Base-by-base conservation (phyloP, 1,140 invertebrate genomes). In the Lepidurus couesii region DNA sequence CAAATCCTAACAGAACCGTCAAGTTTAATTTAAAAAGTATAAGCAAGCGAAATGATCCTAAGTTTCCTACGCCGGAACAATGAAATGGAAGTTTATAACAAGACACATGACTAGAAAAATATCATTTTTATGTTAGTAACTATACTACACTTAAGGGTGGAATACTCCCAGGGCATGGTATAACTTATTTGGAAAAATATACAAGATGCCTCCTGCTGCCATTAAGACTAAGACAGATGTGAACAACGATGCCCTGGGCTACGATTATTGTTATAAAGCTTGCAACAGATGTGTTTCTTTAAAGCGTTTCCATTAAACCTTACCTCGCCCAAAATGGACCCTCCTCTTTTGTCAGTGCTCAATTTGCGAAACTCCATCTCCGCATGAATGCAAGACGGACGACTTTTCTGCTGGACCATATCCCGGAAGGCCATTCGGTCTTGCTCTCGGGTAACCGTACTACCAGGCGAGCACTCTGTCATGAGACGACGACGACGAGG, bases 241-340 rank as follows among this genome's bases (percentile, higher is more conserved):
- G 53, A 65, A 65, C 16, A 16, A 21, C 16, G 53, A 65, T 65
- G 8, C 13, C 16, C 53, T 65, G 53, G 8, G 21, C 53, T 21
- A 65, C 1, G 6, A 65, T 16, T 16, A 21, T 65, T 5, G 21
- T 65, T 1, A 21, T 65, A 65, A 65, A 65, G 16, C 53, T 13
- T 65, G 53, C n/a, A 21, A 21, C 53, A 65, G 13, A 9, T 21
- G 53, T 65, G 2, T n/a, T n/a, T 7, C 4, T n/a, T n/a, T n/a
- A 65, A 65, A 13, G 6, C 53, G 21, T 4, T 65, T 65, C 9
- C 5, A n/a, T 9, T 16, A 65, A 11, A 77, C 77, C 34, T 81
- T 81, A 87, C 87, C 84, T 86, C 84, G 77, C 86, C 86, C 16
- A 87, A 81, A 79, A 87, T 83, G 75, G 85, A 87, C 80, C 86